Conservation (phyloP, 2,888 invertebrate species). For the Zygothrica quintamaculata region DNA sequence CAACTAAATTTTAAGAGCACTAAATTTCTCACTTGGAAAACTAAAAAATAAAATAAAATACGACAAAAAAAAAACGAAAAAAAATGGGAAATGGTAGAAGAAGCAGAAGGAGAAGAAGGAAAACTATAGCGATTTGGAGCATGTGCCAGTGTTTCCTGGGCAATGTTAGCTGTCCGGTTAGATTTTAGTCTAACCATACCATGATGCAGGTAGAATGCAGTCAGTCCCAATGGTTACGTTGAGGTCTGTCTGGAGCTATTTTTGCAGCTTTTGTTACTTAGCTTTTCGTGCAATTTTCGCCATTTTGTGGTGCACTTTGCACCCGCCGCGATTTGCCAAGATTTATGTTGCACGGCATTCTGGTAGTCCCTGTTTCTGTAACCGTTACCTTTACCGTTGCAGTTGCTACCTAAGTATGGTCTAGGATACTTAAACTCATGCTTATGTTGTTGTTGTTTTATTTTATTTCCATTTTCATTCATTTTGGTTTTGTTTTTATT, state of each 20-base stretch:
- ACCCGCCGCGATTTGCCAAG: constrained; percentile 74
- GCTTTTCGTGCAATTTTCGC: constrained; percentile 72
- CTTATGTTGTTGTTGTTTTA: constrained; percentile 51
- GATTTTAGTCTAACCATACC: constrained; percentile 51
- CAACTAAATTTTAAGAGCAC: constrained; percentile 78
- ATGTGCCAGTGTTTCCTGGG: constrained; percentile 29
- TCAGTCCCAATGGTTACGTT: constrained; percentile 1
- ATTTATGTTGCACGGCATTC: constrained; percentile 78
- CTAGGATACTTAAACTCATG: no score
- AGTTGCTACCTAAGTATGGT: no score
- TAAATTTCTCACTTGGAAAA: constrained; percentile 69
- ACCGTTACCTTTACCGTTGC: background rate
- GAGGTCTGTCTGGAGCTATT: constrained; percentile 14
- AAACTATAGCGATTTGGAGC: constrained; percentile 29
- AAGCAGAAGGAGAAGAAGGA: no score
- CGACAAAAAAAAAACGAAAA: no score
- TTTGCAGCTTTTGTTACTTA: constrained; percentile 58
- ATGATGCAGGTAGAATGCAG: no score
- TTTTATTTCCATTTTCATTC: no score
- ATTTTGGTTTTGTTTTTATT: no score
- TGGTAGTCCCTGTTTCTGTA: constrained; percentile 32
- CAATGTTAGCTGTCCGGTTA: constrained; percentile 47
- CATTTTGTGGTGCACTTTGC: constrained; percentile 74
- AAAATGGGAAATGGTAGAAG: no score
- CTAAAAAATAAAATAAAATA: constrained; percentile 53